phyloP scores from a whole-genome alignment of 2,888 invertebrate species.

The Augiades crinisus region DNA sequence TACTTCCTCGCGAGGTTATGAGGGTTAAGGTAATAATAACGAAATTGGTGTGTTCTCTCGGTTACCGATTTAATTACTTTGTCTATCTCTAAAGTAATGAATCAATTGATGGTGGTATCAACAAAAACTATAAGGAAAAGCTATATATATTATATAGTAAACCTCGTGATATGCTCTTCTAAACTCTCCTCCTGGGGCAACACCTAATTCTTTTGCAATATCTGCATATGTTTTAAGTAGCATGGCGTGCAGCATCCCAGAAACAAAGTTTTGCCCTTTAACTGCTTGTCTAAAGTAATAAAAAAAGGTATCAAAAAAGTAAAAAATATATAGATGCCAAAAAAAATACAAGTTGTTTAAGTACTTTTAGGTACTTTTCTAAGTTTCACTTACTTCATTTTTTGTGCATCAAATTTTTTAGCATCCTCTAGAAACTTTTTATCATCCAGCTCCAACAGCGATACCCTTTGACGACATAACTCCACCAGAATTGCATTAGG shows the following conservation, averaged over 20 bases:
- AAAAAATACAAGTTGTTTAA: too few relatives aligned
- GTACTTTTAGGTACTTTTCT: too few relatives aligned
- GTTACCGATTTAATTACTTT: too few relatives aligned
- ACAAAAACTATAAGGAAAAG: too few relatives aligned
- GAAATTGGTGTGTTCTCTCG: too few relatives aligned
- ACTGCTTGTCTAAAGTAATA: constrained; percentile 53
- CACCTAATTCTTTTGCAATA: constrained; percentile 71
- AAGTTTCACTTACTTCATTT: constrained; percentile 59
- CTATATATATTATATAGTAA: neutral
- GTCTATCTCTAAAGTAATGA: too few relatives aligned
- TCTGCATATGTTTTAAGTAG: constrained; percentile 73
- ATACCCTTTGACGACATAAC: constrained; percentile 70
- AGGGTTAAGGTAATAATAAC: too few relatives aligned
- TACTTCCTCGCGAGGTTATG: too few relatives aligned
- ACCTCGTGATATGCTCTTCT: constrained; percentile 75
- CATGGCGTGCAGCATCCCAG: constrained; percentile 74
- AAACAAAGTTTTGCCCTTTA: constrained; percentile 67
- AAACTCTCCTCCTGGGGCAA: constrained; percentile 74
- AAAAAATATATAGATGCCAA: neutral
- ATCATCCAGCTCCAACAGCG: constrained; percentile 67
- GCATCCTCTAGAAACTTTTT: constrained; percentile 74
- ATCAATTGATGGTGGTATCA: too few relatives aligned
- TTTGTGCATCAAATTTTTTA: constrained; percentile 64
- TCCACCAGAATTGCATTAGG: constrained; percentile 73
- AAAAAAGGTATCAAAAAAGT: neutral